These are phyloP conservation scores for Drosophila quasianomalipes DNA, from an alignment of 2,888 invertebrate species.

Conservation along the genomic window DNA sequence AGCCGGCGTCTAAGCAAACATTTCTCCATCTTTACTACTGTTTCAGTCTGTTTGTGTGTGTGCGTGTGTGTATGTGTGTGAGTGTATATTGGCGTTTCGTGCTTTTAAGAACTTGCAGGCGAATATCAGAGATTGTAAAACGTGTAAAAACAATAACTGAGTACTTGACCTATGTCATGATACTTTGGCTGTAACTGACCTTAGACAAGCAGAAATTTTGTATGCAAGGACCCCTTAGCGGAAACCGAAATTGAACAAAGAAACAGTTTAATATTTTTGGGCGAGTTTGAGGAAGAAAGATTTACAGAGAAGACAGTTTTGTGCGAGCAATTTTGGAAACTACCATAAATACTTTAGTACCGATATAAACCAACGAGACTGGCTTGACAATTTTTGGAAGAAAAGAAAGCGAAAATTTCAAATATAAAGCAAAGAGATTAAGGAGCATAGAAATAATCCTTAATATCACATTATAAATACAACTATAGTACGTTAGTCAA, in stretches of 20 bases:
- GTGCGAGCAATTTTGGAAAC: slow-evolving; percentile 7
- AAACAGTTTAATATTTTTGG: slow-evolving; percentile 43
- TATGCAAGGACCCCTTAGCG: slow-evolving; percentile 21
- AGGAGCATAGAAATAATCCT: neutral
- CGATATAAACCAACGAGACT: slow-evolving; percentile 27
- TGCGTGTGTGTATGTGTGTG: slow-evolving; percentile 14
- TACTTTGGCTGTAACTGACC: slow-evolving; percentile 58
- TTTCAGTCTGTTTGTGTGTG: slow-evolving; percentile 18
- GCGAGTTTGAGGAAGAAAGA: slow-evolving; percentile 20
- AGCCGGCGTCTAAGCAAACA: slow-evolving; percentile 69
- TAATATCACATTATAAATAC: slow-evolving; percentile 8
- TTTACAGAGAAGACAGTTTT: slow-evolving; percentile 23
- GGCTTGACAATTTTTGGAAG: slow-evolving; percentile 10
- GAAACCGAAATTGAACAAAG: slow-evolving; percentile 21
- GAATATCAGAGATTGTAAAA: slow-evolving; percentile 6
- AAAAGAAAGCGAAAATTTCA: neutral
- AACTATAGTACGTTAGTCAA: slow-evolving; percentile 15
- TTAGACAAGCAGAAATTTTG: slow-evolving; percentile 35
- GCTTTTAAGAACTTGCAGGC: slow-evolving; percentile 30
- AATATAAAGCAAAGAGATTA: neutral
- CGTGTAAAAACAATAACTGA: slow-evolving; percentile 19
- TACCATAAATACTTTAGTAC: slow-evolving; percentile 3
- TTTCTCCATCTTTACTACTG: slow-evolving; percentile 46
- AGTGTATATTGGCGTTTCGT: slow-evolving; percentile 28
- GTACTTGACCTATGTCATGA: slow-evolving; percentile 67